Base-by-base conservation (phyloP, 2,797 vertebrate genomes). In the Fringilla coelebs region DNA sequence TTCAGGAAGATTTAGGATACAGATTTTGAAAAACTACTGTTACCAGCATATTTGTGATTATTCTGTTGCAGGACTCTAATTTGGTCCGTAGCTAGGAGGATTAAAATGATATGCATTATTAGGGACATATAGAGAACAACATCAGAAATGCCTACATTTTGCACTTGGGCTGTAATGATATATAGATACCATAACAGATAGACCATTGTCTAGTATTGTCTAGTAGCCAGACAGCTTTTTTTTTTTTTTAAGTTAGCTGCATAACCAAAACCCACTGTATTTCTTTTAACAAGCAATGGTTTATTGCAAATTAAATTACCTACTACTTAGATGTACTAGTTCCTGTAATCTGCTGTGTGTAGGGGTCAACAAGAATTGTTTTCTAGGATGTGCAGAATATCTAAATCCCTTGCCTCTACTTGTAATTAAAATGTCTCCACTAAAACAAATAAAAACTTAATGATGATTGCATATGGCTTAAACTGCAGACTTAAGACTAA, bases 1-100 rank as follows among this genome's bases (percentile, higher is more conserved):
- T 34, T 54, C 77, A 72, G 38, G 73, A 60, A 92, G 60, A 67
- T 79, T 88, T 68, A 89, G 84, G 43, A 26, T 40, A 16, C 32
- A 76, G 61, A 54, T 81, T 96, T 81, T 83, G 67, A 48, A 94
- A 73, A 34, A 87, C 29, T 38, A 31, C 34, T 87, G n/a, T 85
- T 63, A 65, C 38, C 22, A 93, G 32, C 7, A 26, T 40, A 31
- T 76, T 32, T 88, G 24, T 92, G 73, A 75, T 83, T 89, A 36
- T 38, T 48, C 45, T 74, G 40, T 57, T 43, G n/a, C 18, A 70
- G 29, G 25, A 43, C 32, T 83, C 26, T 40, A 52, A 58, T 79
- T 78, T 46, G 29, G 40, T 20, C 32, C 67, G 61, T 38, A 51
- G 22, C 40, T 46, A 75, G 31, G 4, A 84, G 25, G 40, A n/a